A percentile compares a stretch with the other conserved stretches of the same genome.
Conservation (phyloP, 64 coral and sea anemone genomes). For the Montipora foliosa region DNA sequence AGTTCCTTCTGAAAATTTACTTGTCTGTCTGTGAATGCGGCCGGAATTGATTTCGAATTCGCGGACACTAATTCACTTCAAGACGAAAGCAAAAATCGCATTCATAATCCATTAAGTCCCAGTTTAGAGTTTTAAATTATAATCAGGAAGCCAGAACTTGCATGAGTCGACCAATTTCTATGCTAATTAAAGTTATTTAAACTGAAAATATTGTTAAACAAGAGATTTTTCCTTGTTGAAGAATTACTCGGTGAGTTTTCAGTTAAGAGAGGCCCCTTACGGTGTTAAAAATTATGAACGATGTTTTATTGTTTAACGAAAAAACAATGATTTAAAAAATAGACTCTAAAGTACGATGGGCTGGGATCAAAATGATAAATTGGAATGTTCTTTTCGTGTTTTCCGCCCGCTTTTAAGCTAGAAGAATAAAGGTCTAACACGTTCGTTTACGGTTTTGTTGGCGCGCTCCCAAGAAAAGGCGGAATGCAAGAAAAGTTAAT, state of each 20-base stretch:
- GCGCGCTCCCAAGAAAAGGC: not conserved
- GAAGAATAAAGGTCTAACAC: conserved; percentile 2
- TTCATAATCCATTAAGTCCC: conserved; percentile 18
- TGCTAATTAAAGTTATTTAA: conserved; percentile 85
- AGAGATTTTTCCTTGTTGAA: conserved; percentile 37
- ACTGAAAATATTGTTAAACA: conserved; percentile 56
- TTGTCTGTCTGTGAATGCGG: not conserved
- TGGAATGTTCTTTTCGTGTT: not conserved
- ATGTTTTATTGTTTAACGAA: conserved; percentile 35
- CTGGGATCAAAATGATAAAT: conserved; percentile 28
- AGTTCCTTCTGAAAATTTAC: not conserved
- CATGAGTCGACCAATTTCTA: conserved; percentile 71
- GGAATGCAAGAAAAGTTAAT: not conserved
- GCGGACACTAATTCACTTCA: conserved; percentile 36
- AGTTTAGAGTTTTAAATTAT: conserved; percentile 55
- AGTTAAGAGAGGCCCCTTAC: conserved; percentile 21
- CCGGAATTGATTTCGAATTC: conserved; percentile 7
- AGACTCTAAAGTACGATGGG: conserved; percentile 12
- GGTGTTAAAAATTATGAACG: conserved; percentile 39
- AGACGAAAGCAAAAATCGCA: conserved; percentile 37
- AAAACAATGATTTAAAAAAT: conserved; percentile 53
- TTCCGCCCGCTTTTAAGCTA: conserved; percentile 49
- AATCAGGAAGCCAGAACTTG: conserved; percentile 34
- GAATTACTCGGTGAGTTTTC: not conserved
- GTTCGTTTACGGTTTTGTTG: not conserved